Conservation (phyloP, 2,888 invertebrate genomes). For the Patella ulyssiponensis region DNA sequence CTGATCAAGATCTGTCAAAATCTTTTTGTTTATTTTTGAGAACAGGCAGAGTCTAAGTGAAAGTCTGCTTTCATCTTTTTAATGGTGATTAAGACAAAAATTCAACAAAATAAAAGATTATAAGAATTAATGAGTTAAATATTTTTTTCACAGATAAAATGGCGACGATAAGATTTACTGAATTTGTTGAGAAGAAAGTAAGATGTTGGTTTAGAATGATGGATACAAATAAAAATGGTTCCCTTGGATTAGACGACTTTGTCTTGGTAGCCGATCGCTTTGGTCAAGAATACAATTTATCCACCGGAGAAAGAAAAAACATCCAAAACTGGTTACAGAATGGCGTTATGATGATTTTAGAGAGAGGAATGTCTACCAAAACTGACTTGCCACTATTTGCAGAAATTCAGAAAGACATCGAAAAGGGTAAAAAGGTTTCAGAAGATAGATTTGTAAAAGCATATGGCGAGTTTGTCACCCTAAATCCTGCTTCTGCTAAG, state of each 20-base stretch:
- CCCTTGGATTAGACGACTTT: conserved; percentile 47
- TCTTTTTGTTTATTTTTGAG: no score
- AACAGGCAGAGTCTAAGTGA: no score
- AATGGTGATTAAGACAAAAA: no score
- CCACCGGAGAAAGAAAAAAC: conserved; percentile 39
- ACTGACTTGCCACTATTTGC: conserved; percentile 36
- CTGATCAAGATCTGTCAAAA: no score
- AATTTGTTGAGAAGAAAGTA: conserved; percentile 44
- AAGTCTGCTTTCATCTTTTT: no score
- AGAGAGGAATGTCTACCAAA: conserved; percentile 15
- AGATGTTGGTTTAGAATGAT: conserved; percentile 54
- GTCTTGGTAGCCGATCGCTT: conserved; percentile 48
- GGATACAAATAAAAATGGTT: conserved; percentile 51
- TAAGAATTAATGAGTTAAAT: no score
- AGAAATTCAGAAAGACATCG: conserved; percentile 42
- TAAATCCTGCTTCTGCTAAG: conserved; percentile 43
- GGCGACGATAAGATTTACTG: conserved; percentile 17
- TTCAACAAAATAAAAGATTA: no score
- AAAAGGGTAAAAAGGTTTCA: conserved; percentile 42
- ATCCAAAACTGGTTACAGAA: conserved; percentile 51
- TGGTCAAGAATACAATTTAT: conserved; percentile 45
- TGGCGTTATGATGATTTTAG: conserved; percentile 45
- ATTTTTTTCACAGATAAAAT: not conserved
- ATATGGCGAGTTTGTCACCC: conserved; percentile 44
- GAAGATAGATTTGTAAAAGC: conserved; percentile 54